Evolutionary conservation across 2,113 vertebrate species (phyloP).

Genomic region (Paracanthobrama guichenoti): DNA sequence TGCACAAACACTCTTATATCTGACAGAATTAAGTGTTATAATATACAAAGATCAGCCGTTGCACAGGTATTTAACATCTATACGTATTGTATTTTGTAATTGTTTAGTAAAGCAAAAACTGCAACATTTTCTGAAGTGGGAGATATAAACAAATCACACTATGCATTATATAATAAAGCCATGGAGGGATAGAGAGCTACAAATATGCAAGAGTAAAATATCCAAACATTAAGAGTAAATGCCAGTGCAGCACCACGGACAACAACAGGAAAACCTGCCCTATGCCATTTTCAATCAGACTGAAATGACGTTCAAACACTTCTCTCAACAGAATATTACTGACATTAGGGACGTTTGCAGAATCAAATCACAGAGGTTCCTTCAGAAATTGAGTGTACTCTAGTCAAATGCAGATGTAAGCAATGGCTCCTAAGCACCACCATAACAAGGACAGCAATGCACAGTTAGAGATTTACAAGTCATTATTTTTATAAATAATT

Average conservation of each 20-base stretch:
- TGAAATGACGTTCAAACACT: background rate
- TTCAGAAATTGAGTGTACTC: too few relatives aligned
- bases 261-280: background rate
- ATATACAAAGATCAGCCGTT: background rate
- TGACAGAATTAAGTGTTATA: background rate
- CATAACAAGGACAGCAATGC: too few relatives aligned
- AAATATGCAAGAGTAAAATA: background rate
- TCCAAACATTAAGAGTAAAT: background rate
- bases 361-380: too few relatives aligned
- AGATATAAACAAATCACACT: too few relatives aligned
- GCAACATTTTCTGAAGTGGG: too few relatives aligned
- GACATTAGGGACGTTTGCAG: too few relatives aligned
- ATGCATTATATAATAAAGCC: too few relatives aligned
- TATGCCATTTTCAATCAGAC: background rate
- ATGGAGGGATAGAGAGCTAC: background rate
- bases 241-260: background rate
- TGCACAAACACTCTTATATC: background rate
- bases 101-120: background rate
- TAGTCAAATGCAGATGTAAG: too few relatives aligned
- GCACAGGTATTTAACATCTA: background rate
- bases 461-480: too few relatives aligned
- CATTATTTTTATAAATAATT: too few relatives aligned
- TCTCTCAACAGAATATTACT: background rate
- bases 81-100: too few relatives aligned
- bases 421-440: too few relatives aligned